phyloP scores from a whole-genome alignment of 2,797 vertebrate species.

The Lutjanus argentimaculatus region DNA sequence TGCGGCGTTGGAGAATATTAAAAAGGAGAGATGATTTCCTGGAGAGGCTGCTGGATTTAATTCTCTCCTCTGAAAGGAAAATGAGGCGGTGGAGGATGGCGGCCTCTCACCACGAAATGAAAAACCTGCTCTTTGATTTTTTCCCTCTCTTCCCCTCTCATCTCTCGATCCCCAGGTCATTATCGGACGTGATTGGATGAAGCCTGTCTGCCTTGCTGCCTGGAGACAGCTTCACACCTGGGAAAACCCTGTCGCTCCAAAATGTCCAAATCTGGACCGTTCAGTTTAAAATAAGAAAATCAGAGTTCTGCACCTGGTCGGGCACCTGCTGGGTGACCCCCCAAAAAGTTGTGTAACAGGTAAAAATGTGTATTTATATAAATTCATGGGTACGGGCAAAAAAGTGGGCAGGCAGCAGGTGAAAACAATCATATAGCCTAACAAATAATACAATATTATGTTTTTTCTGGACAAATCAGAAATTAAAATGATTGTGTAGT shows the following conservation, averaged over 20 bases:
- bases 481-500: too few species aligned
- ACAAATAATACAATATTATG: too few species aligned
- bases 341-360: too few species aligned
- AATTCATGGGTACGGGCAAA: too few species aligned
- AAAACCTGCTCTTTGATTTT: constrained; percentile 39
- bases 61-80: constrained; percentile 39
- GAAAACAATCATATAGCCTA: too few species aligned
- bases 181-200: constrained; percentile 51
- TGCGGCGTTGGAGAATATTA: constrained; percentile 36
- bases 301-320: too few species aligned
- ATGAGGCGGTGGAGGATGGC: constrained; percentile 1
- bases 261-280: background rate
- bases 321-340: too few species aligned
- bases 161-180: constrained; percentile 46
- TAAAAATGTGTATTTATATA: too few species aligned
- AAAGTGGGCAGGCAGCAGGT: too few species aligned
- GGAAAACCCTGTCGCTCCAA: background rate
- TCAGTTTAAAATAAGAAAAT: background rate
- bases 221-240: constrained; percentile 8
- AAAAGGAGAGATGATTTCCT: constrained; percentile 46
- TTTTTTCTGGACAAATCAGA: too few species aligned
- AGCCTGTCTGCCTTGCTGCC: constrained; percentile 20
- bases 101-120: constrained; percentile 45
- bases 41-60: constrained; percentile 39
- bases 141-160: background rate